Percentiles rank a stretch among this genome's conserved stretches.
phyloP scores from a whole-genome alignment of 2,113 vertebrate genomes.

The Carassius auratus region DNA sequence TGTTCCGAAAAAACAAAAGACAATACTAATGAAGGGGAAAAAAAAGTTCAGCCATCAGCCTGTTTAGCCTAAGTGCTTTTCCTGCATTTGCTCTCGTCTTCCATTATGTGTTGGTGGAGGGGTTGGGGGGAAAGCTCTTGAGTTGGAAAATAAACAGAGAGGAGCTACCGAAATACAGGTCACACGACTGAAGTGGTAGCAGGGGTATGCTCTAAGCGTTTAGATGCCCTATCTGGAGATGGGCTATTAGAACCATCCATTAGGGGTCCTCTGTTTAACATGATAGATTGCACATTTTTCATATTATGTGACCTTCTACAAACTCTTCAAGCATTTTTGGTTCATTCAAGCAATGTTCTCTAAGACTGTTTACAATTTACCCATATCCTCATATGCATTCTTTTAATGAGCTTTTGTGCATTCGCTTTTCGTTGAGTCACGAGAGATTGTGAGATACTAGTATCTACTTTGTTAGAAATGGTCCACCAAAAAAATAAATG shows the following conservation, averaged over 20 bases:
- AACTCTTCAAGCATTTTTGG: too few relatives aligned
- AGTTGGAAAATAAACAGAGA: conserved; percentile 7
- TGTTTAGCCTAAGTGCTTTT: too few relatives aligned
- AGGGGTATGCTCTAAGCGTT: conserved; percentile 31
- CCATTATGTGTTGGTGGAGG: too few relatives aligned
- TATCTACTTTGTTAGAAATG: background rate
- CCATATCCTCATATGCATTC: background rate
- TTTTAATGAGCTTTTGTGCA: conserved; percentile 1
- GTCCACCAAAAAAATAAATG: background rate
- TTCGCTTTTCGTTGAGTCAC: background rate
- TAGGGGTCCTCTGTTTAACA: conserved; percentile 37
- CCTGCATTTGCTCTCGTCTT: too few relatives aligned
- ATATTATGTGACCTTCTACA: background rate
- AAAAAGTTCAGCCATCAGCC: too few relatives aligned
- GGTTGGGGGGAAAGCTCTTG: background rate
- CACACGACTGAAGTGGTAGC: conserved; percentile 16
- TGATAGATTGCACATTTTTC: background rate
- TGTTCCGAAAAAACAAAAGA: background rate
- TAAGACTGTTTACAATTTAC: conserved; percentile 15
- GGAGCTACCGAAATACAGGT: background rate
- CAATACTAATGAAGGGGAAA: too few relatives aligned
- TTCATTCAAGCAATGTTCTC: conserved; percentile 5
- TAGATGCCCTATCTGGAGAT: conserved; percentile 25
- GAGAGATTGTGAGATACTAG: background rate
- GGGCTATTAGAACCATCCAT: conserved; percentile 29